phyloP scores from a whole-genome alignment of 2,797 vertebrate species.

The Clarias platycephalus region DNA sequence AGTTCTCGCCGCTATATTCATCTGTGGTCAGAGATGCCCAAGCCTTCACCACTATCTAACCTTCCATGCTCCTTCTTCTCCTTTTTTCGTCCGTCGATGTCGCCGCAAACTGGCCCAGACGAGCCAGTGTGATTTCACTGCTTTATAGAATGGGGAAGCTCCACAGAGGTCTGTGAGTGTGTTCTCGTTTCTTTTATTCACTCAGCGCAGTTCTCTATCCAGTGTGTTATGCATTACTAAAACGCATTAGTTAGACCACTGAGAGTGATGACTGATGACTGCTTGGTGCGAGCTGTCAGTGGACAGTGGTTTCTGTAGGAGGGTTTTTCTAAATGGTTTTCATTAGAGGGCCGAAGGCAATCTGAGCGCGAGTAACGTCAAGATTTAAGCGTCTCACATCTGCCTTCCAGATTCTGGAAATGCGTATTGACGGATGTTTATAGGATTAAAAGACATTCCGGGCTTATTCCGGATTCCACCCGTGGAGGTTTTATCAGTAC shows the following conservation, averaged over 20 bases:
- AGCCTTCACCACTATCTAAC: slow-evolving; percentile 30
- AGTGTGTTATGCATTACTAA: not conserved
- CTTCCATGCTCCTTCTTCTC: slow-evolving; percentile 37
- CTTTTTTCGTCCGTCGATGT: slow-evolving; percentile 31
- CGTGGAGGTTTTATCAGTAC: not conserved
- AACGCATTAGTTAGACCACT: not conserved
- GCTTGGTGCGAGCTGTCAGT: slow-evolving; percentile 5
- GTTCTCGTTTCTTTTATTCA: slow-evolving; percentile 21
- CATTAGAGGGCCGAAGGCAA: slow-evolving; percentile 57
- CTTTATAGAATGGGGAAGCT: slow-evolving; percentile 36
- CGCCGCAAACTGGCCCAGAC: slow-evolving; percentile 30
- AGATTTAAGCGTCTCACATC: slow-evolving; percentile 57
- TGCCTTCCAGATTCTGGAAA: slow-evolving; percentile 48
- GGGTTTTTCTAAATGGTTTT: slow-evolving; percentile 47
- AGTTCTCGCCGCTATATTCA: slow-evolving; percentile 10
- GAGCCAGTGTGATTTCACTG: slow-evolving; percentile 36
- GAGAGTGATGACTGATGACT: slow-evolving; percentile 23
- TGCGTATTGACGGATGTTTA: not conserved
- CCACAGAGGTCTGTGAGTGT: not conserved
- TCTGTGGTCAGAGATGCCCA: slow-evolving; percentile 35
- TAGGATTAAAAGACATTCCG: not conserved
- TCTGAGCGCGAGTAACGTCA: slow-evolving; percentile 61
- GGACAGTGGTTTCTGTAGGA: slow-evolving; percentile 13
- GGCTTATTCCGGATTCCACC: not conserved
- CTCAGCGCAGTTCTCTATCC: slow-evolving; percentile 7